Evolutionary conservation across 2,888 invertebrate species (phyloP).

Genomic region (Hermaeophaga mercurialis): DNA sequence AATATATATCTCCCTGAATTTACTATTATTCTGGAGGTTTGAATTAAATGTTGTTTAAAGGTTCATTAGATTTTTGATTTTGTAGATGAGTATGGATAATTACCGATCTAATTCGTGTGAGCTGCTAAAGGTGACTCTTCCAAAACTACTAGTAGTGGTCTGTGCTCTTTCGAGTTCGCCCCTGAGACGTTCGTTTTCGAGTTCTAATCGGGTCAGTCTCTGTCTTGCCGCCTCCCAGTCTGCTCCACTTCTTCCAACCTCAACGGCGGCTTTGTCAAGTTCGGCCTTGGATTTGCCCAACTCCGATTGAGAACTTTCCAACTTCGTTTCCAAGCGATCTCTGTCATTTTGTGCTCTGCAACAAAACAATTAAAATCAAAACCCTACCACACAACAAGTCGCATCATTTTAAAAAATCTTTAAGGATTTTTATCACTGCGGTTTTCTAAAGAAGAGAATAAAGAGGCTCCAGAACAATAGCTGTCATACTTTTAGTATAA

Average conservation of each 20-base stretch:
- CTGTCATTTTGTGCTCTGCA: constrained; percentile 82
- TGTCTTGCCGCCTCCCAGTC: constrained; percentile 89
- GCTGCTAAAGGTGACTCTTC: constrained; percentile 79
- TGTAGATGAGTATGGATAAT: too few relatives aligned
- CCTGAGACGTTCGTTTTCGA: constrained; percentile 88
- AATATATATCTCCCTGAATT: too few relatives aligned
- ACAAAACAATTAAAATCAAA: background rate
- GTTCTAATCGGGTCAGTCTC: constrained; percentile 79
- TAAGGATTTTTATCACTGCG: too few relatives aligned
- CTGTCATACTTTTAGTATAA: too few relatives aligned
- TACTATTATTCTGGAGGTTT: too few relatives aligned
- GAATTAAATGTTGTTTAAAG: too few relatives aligned
- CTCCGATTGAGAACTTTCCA: constrained; percentile 92
- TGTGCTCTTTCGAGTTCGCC: constrained; percentile 72
- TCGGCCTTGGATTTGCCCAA: constrained; percentile 94
- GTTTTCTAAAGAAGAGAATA: too few relatives aligned
- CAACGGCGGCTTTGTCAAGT: constrained; percentile 87
- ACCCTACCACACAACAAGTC: background rate
- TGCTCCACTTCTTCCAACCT: constrained; percentile 85
- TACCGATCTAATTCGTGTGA: constrained; percentile 70
- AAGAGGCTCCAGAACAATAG: too few relatives aligned
- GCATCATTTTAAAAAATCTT: too few relatives aligned
- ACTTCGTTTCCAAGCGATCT: constrained; percentile 86
- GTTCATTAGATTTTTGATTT: too few relatives aligned
- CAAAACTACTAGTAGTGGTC: constrained; percentile 72